A percentile compares a stretch with the other conserved stretches of the same genome.
Evolutionary conservation across 64 coral and sea anemone species (phyloP).

Genomic region (Cladopsammia gracilis): DNA sequence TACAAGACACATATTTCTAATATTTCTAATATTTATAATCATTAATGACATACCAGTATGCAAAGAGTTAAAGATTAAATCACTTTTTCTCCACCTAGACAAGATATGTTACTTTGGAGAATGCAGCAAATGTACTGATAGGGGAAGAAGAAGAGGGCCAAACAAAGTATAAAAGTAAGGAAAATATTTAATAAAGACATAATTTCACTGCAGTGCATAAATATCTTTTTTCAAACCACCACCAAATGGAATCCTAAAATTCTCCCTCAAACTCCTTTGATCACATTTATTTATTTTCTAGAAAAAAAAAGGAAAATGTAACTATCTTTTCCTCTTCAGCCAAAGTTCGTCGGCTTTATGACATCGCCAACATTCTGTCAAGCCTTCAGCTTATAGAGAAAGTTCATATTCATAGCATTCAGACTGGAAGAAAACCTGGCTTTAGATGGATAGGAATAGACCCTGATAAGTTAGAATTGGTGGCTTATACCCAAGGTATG

Average conservation of each 20-base stretch:
- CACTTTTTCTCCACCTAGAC: conserved; percentile 49
- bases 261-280: no score
- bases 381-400: conserved; percentile 97
- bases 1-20: no score
- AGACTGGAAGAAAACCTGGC: conserved; percentile 93
- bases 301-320: no score
- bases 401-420: conserved; percentile 94
- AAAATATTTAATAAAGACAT: background rate
- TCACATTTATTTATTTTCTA: no score
- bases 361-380: conserved; percentile 99
- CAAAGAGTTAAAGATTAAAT: background rate
- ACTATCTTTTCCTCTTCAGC: conserved; percentile 52
- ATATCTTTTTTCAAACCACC: no score
- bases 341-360: conserved; percentile 96
- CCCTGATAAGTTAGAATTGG: conserved; percentile 76
- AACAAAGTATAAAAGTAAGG: conserved; percentile 98
- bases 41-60: no score
- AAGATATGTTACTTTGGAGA: conserved; percentile 88
- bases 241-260: no score
- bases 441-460: conserved; percentile 99
- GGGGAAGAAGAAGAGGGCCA: conserved; percentile 96
- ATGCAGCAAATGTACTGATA: conserved; percentile 96
- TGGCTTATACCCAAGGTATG: conserved; percentile 35
- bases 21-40: no score
- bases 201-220: no score